Conservation (phyloP, 2,797 vertebrate species). For the Catamblyrhynchus diadema region DNA sequence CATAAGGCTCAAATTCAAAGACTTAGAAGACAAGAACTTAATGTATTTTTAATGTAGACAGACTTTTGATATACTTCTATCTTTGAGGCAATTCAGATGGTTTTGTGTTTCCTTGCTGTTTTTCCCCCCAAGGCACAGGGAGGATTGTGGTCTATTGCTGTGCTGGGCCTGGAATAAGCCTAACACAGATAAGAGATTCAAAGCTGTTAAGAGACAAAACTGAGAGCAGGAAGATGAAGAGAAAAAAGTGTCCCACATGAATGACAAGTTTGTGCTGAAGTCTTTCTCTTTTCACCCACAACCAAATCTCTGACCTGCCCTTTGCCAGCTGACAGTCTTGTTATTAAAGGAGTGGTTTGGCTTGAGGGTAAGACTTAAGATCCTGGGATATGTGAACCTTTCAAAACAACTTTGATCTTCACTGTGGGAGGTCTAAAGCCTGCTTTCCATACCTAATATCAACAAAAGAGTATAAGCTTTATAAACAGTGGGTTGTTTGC, state of each 20-base stretch:
- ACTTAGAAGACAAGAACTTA: background rate
- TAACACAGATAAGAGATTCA: background rate
- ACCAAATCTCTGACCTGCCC: background rate
- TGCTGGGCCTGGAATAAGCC: background rate
- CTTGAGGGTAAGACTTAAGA: background rate
- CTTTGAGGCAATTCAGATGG: background rate
- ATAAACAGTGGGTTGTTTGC: background rate
- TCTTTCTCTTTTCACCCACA: background rate
- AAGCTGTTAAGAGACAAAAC: background rate
- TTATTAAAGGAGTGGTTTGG: background rate
- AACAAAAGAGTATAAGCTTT: background rate
- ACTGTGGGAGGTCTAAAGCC: background rate
- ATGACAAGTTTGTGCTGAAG: background rate
- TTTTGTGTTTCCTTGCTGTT: background rate
- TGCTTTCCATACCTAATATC: background rate
- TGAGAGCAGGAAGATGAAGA: background rate
- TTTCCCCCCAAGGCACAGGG: background rate
- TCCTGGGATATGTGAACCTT: background rate
- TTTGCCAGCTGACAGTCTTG: background rate
- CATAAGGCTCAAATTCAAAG: background rate
- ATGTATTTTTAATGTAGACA: background rate
- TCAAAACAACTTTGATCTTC: background rate
- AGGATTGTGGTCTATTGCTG: background rate
- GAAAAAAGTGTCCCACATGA: background rate
- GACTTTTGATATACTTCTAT: background rate